Evolutionary conservation across 2,797 vertebrate genomes (phyloP), one percentile per base, ranked within the genome.

Genomic region (Enteromius afrohamiltoni): DNA sequence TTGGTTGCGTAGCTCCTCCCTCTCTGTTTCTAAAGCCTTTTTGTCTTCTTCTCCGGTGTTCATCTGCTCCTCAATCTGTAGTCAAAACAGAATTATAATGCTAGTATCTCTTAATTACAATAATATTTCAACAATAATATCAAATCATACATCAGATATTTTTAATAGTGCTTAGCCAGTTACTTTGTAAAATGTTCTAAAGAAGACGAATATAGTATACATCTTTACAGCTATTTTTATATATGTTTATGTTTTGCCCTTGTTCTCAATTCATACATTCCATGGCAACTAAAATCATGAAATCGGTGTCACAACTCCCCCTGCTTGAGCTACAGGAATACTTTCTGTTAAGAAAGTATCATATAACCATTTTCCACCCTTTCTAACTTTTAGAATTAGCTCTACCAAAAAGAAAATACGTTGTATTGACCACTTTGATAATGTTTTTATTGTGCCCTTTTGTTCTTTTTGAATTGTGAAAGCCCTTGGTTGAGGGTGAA

Each of bases 1-100:
- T 87, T 95, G 96, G 29, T 86, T 88, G 76, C 86, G 92, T 42
- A 98, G 91, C 55, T 95, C 91, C 13, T 95, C 94, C 88, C 93
- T 94, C 84, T 98, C 97, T 60, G 93, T 95, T 89, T 96, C 95
- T 75, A 96, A 90, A 23, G 92, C 89, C 29, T 86, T 92, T 87
- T 93, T 93, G 42, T 96, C 93, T 90, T 93, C 93, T 85, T 96
- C 94, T 0, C 91, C 91, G 51, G 90, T 93, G 88, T 91, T 96
- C 90, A 93, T 95, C 89, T 96, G 92, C 85, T 97, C 96, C 14
- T 98, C 96, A 84, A 96, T 88, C 86, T 94, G 92, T 19, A 87
- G 64, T 82, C 89, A 92, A 67, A 93, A 88, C 89, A 93, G 88
- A 29, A 64, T 31, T 60, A n/a, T 26, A 83, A 74, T 53, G 17